Evolutionary conservation across 1,140 invertebrate genomes (phyloP), one percentile per base, ranked within the genome.

Genomic region (Neodiprion fabricii): DNA sequence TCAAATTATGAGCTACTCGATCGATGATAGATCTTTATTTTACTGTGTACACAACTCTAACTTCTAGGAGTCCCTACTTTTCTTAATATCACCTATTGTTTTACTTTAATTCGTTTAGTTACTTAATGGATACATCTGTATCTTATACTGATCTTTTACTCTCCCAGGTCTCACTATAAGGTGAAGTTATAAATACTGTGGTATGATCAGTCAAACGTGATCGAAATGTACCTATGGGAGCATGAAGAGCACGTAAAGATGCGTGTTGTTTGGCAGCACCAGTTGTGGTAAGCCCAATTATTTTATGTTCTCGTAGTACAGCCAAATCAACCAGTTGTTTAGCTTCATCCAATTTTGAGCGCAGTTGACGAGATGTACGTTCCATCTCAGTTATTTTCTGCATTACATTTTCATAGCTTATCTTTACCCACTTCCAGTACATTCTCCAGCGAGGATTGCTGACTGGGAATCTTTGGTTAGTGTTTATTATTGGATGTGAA

Each of bases 201-300:
- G 5, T 40, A 40, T 40, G 28, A 40, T 40, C 28, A 5, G 1
- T 40, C 5, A 5, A 48, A 67, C 70, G 74, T 66, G 21, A 68
- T 23, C 28, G 72, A 72, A 74, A 76, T 79, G 77, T 85, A 91
- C 90, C 87, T 73, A 96, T 93, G 75, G 91, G 88, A 49, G 93
- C 90, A 68, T 89, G 84, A 21, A 96, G 79, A 14, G 89, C 81
- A 72, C 91, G 82, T 17, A 96, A 81, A 10, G 94, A 75, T n/a
- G 90, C 88, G 48, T 91, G 89, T 14, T 91, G 83, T 70, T 91
- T 90, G 8, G 95, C 94, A 1, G 94, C 94, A 68, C 91, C 93
- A 12, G 93, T 94, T 5, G 94, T 96, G 0, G 95, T 96, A 90
- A 96, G 92, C 9, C 93, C 95, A 53, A 96, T 83, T n/a, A 95